Conservation (phyloP, 2,797 vertebrate species). For the Xyrichtys novacula region DNA sequence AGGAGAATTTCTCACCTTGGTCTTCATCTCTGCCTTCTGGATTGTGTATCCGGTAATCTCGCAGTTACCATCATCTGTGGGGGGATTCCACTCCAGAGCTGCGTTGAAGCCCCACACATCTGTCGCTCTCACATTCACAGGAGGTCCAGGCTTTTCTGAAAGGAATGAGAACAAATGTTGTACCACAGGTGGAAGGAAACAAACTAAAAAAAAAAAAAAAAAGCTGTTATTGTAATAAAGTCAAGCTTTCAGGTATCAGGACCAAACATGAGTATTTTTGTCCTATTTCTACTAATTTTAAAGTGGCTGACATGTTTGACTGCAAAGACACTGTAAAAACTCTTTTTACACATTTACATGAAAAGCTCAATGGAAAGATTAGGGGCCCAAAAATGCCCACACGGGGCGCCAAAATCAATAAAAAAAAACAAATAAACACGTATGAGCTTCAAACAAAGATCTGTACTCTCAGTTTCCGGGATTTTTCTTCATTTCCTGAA, state of each 20-base stretch:
- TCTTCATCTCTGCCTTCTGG: slow-evolving; percentile 95
- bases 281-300: too few relatives aligned
- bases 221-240: neutral
- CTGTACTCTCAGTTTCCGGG: too few relatives aligned
- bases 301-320: too few relatives aligned
- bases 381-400: too few relatives aligned
- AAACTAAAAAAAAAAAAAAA: neutral
- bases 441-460: too few relatives aligned
- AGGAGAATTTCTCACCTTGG: slow-evolving; percentile 82
- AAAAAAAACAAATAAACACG: too few relatives aligned
- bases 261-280: neutral
- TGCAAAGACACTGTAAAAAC: too few relatives aligned
- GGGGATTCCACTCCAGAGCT: slow-evolving; percentile 89
- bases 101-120: slow-evolving; percentile 95
- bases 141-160: slow-evolving; percentile 90
- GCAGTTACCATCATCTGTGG: slow-evolving; percentile 90
- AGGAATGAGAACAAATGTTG: slow-evolving; percentile 1
- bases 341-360: too few relatives aligned
- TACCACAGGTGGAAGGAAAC: neutral
- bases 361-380: too few relatives aligned
- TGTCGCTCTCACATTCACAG: slow-evolving; percentile 82
- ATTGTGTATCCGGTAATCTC: slow-evolving; percentile 90
- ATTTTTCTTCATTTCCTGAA: too few relatives aligned
- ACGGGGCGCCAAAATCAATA: too few relatives aligned
- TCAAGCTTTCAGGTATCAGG: neutral